Evolutionary conservation across 1,140 invertebrate genomes (phyloP), one percentile per base, ranked within the genome.

Genomic region (Gyrodactylus salaris): DNA sequence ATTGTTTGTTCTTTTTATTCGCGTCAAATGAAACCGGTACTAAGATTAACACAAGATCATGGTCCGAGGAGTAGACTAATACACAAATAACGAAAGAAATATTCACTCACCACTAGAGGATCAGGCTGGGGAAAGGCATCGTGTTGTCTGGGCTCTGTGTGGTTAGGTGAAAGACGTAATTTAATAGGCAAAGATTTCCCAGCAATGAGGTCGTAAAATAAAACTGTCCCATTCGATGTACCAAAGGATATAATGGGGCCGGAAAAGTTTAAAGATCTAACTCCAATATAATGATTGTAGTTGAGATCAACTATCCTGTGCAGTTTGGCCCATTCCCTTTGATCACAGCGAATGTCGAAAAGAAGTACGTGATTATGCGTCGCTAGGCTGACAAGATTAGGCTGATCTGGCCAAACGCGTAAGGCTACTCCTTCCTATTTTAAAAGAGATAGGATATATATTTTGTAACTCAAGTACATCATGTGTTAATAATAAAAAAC

Each of bases 231-330:
- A 68, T 89, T 83, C 0, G 90, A 91, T 1, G 91, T 94, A 20
- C 91, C 91, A 76, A 94, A 89, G 0, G 90, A 93, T 74, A 95
- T 82, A 76, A 93, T 85, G 77, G 91, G 85, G 0, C 87, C 87
- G 78, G 87, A 86, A 82, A 94, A 94, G 81, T 86, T 89, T 24
- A 90, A 86, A 0, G 91, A 93, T 74, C 91, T 83, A 69, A 95
- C 88, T 69, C 84, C 84, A 84, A 24, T 54, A 77, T 75, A 74
- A 24, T 26, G 69, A 54, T n/a, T 54, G n/a, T 54, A 54, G n/a
- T 54, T 54, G 7, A 54, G 34, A 54, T 54, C 34, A 54, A 54
- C n/a, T 16, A 54, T 54, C 7, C 34, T 7, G n/a, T 54, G 7
- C n/a, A 54, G 7, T n/a, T 54, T 54, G 34, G 34, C 34, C 34